Evolutionary conservation across 23 tunicate genomes (phyloP).

Genomic region (Trididemnum clinides): DNA sequence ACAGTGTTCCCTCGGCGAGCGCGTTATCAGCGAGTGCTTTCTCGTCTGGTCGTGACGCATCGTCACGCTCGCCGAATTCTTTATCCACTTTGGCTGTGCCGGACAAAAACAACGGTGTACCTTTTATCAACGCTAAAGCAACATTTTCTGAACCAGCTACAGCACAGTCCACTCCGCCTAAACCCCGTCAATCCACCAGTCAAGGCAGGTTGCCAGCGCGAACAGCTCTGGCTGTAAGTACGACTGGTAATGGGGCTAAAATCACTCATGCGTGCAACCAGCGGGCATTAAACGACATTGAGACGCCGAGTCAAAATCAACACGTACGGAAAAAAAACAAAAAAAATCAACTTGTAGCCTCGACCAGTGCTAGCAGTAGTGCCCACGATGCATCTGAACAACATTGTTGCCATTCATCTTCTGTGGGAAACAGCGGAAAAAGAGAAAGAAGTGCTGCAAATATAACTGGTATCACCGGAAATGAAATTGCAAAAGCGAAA

Average conservation of each 20-base stretch:
- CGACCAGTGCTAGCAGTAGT: background rate
- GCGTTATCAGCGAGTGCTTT: background rate
- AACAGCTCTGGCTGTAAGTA: background rate
- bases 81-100: background rate
- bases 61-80: background rate
- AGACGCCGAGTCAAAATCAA: background rate
- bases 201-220: conserved; percentile 8
- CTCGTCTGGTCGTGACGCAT: background rate
- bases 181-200: background rate
- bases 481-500: background rate
- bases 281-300: background rate
- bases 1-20: background rate
- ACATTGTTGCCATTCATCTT: background rate
- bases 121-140: background rate
- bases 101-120: background rate
- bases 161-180: background rate
- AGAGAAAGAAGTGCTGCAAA: background rate
- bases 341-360: background rate
- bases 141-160: background rate
- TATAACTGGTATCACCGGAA: background rate
- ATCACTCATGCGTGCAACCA: conserved; percentile 21
- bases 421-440: background rate
- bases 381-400: background rate
- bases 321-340: conserved; percentile 3
- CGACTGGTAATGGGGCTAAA: conserved; percentile 37